These are phyloP conservation scores for Apogon talboti DNA, from an alignment of 2,797 vertebrate genomes.

Conservation along the genomic window DNA sequence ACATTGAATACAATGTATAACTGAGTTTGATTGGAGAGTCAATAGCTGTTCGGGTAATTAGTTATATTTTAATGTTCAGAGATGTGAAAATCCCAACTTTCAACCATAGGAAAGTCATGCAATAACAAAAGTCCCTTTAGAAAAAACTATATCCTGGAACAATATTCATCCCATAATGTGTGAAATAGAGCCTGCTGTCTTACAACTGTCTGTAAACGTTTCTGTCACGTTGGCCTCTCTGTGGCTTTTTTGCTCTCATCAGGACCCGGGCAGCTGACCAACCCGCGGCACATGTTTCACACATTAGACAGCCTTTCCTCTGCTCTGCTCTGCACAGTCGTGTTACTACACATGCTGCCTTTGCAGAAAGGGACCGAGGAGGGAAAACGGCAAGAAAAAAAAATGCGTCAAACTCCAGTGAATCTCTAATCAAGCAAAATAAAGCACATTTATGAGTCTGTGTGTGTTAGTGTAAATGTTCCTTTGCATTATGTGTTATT, in stretches of 20 bases:
- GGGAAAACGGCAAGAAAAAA: not conserved
- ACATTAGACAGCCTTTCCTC: conserved; percentile 13
- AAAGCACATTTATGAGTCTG: conserved; percentile 44
- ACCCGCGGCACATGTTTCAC: conserved; percentile 39
- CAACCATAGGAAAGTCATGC: no score
- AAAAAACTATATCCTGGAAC: not conserved
- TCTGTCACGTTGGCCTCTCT: conserved; percentile 11
- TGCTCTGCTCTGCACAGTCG: conserved; percentile 23
- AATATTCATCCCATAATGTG: not conserved
- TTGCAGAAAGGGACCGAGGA: conserved; percentile 23
- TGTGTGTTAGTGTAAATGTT: conserved; percentile 35
- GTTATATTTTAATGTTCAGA: no score
- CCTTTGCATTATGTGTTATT: conserved; percentile 20
- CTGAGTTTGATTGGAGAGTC: no score
- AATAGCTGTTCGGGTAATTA: no score
- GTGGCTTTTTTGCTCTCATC: conserved; percentile 4
- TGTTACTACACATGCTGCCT: conserved; percentile 42
- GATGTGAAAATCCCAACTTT: no score
- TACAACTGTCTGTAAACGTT: not conserved
- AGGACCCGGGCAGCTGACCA: conserved; percentile 33
- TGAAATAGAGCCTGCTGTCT: not conserved
- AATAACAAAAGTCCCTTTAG: no score
- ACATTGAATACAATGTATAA: no score
- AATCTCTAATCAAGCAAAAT: conserved; percentile 63
- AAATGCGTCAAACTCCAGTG: conserved; percentile 31